phyloP scores from a whole-genome alignment of 2,113 vertebrate genomes.

The Pollimyrus isidori region DNA sequence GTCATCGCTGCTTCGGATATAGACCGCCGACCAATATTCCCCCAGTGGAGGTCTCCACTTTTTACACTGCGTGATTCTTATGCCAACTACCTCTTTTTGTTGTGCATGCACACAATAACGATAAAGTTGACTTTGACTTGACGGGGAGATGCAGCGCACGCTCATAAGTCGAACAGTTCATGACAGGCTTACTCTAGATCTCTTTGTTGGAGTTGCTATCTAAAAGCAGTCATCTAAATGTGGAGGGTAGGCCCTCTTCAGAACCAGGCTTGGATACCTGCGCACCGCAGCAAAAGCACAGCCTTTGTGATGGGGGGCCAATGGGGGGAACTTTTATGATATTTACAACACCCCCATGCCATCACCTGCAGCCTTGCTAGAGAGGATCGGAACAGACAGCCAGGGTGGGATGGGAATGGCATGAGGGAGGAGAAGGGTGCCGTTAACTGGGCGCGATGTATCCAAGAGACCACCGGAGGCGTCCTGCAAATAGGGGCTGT shows the following conservation, averaged over 20 bases:
- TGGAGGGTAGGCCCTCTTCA: not conserved
- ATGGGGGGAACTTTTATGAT: not conserved
- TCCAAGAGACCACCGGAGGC: conserved; percentile 7
- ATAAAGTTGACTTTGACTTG: not conserved
- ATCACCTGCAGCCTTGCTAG: not conserved
- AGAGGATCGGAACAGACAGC: not conserved
- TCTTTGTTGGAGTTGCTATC: not conserved
- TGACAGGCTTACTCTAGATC: not conserved
- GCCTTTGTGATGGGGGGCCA: not conserved
- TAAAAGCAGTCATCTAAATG: not conserved
- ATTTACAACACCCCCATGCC: not conserved
- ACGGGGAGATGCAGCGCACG: not conserved
- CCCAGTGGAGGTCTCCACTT: not conserved
- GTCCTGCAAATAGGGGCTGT: not conserved
- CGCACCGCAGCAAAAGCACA: not conserved
- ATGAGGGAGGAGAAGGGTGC: not conserved
- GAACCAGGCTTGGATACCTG: not conserved
- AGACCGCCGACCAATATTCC: not conserved
- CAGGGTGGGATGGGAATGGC: not conserved
- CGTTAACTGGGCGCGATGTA: not conserved
- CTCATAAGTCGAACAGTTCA: not conserved
- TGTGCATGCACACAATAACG: not conserved
- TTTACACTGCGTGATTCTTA: not conserved
- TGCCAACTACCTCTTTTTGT: not conserved
- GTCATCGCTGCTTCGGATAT: not conserved